These are phyloP conservation scores for Phodopus roborovskii DNA, from an alignment of 2,113 vertebrate genomes.

Conservation along the genomic window DNA sequence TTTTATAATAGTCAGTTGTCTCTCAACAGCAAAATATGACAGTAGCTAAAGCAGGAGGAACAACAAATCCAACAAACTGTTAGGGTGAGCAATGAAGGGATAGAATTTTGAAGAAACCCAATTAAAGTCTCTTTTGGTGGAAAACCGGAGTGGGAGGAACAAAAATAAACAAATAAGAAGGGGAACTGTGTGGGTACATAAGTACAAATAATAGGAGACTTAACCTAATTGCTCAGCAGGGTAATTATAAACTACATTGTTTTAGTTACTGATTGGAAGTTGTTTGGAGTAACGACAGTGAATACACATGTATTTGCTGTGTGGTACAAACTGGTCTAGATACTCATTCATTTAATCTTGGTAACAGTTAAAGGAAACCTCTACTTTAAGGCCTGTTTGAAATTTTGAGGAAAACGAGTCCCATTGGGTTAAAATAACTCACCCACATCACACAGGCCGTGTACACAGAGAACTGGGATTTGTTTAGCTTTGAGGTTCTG, in stretches of 20 bases:
- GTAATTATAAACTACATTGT: neutral
- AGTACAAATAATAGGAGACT: neutral
- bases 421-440: neutral
- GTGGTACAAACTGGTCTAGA: neutral
- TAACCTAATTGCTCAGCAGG: neutral
- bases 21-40: neutral
- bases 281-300: slow-evolving; percentile 4
- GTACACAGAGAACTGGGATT: neutral
- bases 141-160: neutral
- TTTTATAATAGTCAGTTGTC: neutral
- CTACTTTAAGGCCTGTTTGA: neutral
- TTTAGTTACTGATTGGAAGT: neutral
- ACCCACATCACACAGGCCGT: no score
- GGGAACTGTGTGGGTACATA: neutral
- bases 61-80: neutral
- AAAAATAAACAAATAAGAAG: neutral
- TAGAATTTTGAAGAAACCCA: neutral
- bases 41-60: neutral
- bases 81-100: neutral
- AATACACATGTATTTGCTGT: neutral
- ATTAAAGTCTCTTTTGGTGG: slow-evolving; percentile 20
- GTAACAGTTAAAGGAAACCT: neutral
- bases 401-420: neutral
- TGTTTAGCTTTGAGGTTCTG: neutral
- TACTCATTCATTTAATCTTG: neutral